Base-by-base conservation (phyloP, 2,888 invertebrate species). In the Caenorhabditis afra region DNA sequence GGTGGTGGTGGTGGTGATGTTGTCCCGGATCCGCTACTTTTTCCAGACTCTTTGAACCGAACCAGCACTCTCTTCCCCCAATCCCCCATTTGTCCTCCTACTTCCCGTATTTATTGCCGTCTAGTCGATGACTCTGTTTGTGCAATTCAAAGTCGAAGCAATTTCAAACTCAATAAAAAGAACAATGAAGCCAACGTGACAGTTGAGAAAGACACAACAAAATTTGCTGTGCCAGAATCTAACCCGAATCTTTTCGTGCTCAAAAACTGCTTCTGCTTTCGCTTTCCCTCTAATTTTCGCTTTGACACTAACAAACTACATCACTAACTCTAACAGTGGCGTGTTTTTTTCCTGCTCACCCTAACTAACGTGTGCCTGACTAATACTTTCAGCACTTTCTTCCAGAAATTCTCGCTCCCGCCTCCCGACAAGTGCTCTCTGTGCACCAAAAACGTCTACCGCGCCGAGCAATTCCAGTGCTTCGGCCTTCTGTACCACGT, bases 401-500 rank as follows among this genome's bases (percentile, higher is more conserved):
- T 85, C 57, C 83, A 85, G 83, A 77, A 75, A 65, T 86, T 85
- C 80, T 71, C 66, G 7, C 70, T 83, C 29, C 81, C 76, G 18
- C 77, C 81, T 14, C 81, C 76, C 23, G 81, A 83, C 14, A 83
- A 82, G 58, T 87, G 86, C 61, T 61, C 79, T 20, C 50, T 80
- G 22, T 87, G 86, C 70, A 55, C 61, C 10, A 82, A 76, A 23
- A 81, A 82, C 16, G 86, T 86, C 10, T 87, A 87, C 57, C 58
- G 81, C 4, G 86, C 86, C 8, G 86, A 87, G 65, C 83, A 83
- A 59, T 83, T 85, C 45, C 84, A 83, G 18, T 87, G 86, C 53
- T 85, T 85, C 68, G 85, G 84, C 0, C 55, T 71, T 47, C 74
- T 83, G 29, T 87, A 82, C 41, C 86, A 87, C 62, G 67, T 81